Percentiles rank a stretch among this genome's conserved stretches.
phyloP scores from a whole-genome alignment of 2,888 invertebrate species.

The Melangyna quadrimaculata region DNA sequence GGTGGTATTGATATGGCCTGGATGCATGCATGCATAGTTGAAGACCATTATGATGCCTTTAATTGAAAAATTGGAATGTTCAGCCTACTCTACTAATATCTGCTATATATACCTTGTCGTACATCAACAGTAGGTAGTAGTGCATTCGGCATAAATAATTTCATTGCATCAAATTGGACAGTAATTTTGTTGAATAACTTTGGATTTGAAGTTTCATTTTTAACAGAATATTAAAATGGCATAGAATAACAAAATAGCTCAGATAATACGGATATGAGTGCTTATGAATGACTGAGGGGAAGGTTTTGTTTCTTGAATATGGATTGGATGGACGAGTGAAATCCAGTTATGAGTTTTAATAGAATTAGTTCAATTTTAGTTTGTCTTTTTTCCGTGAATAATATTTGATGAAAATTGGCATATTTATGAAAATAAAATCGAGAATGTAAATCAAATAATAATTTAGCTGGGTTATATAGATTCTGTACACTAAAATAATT shows the following conservation, averaged over 20 bases:
- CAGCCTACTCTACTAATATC: background rate
- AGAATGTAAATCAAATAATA: background rate
- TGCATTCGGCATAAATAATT: constrained; percentile 54
- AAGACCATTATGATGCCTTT: constrained; percentile 48
- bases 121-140: background rate
- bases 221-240: constrained; percentile 41
- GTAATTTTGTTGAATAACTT: constrained; percentile 53
- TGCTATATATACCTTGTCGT: background rate
- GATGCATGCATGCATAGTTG: constrained; percentile 20
- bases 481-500: background rate
- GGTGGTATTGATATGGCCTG: background rate
- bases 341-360: constrained; percentile 11
- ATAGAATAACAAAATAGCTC: constrained; percentile 21
- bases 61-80: constrained; percentile 42
- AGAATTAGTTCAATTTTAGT: background rate
- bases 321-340: background rate
- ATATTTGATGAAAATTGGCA: background rate
- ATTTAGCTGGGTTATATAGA: background rate
- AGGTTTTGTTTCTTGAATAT: background rate
- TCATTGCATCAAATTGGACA: constrained; percentile 36
- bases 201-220: constrained; percentile 1
- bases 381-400: background rate
- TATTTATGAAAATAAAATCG: background rate
- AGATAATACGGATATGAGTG: background rate
- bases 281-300: background rate